These are phyloP conservation scores for Paracentrotus lividus DNA, from an alignment of 53 echinoderm and acorn worm species.

Conservation along the genomic window DNA sequence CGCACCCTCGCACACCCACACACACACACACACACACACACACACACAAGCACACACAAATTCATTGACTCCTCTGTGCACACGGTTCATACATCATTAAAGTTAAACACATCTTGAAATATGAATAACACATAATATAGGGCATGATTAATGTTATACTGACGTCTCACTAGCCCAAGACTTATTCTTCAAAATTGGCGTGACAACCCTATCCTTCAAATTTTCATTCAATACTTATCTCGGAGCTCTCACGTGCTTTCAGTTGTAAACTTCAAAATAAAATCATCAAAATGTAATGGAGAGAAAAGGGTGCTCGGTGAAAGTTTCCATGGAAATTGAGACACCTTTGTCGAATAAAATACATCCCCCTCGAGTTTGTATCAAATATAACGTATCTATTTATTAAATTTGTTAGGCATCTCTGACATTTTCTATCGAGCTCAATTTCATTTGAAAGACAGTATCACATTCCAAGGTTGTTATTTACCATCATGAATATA, in stretches of 20 bases:
- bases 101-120: neutral
- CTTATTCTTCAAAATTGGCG: neutral
- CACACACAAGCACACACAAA: neutral
- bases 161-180: neutral
- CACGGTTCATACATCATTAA: neutral
- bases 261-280: neutral
- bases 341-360: neutral
- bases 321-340: neutral
- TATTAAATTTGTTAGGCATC: neutral
- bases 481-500: no score
- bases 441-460: neutral
- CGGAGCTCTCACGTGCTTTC: neutral
- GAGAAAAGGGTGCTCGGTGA: neutral
- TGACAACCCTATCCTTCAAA: constrained; percentile 5
- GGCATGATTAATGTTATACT: neutral
- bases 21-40: neutral
- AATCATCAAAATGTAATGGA: constrained; percentile 2
- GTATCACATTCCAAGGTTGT: no score
- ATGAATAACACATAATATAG: neutral
- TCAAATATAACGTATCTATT: neutral
- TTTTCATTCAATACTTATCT: neutral
- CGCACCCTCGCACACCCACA: neutral
- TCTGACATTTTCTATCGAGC: neutral
- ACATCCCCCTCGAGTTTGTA: neutral
- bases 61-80: neutral